phyloP scores from a whole-genome alignment of 2,888 invertebrate species.

The Euclidia mi region DNA sequence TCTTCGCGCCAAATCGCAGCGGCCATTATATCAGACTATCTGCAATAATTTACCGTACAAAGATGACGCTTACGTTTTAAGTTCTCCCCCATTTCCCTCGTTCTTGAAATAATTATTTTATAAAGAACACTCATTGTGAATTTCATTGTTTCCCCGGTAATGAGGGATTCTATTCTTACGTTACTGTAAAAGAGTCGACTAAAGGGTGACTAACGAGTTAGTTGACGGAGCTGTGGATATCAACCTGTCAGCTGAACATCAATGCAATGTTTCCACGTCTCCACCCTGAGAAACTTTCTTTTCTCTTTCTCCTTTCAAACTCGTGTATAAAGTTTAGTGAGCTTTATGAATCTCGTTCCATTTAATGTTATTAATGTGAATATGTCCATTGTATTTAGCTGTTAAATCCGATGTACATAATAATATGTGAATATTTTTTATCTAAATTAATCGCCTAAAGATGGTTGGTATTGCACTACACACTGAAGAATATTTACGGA shows the following conservation, averaged over 20 bases:
- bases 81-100: constrained; percentile 26
- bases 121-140: constrained; percentile 53
- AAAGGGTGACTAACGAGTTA: constrained; percentile 54
- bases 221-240: constrained; percentile 33
- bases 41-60: constrained; percentile 56
- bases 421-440: no score
- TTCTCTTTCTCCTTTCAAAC: no score
- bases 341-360: no score
- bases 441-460: no score
- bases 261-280: constrained; percentile 4
- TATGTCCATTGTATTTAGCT: no score
- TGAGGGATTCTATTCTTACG: constrained; percentile 50
- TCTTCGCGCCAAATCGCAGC: constrained; percentile 67
- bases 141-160: constrained; percentile 55
- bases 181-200: constrained; percentile 36
- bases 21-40: constrained; percentile 65
- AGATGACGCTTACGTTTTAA: constrained; percentile 45
- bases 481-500: no score
- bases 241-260: constrained; percentile 30
- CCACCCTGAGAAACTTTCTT: not conserved
- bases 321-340: not conserved
- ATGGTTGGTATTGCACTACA: no score
- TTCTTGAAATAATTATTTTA: constrained; percentile 53
- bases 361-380: no score
- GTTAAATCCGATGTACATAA: no score